Percentiles rank a stretch among this genome's conserved stretches.
Conservation (phyloP, 2,113 vertebrate genomes). For the Notiomystis cincta region DNA sequence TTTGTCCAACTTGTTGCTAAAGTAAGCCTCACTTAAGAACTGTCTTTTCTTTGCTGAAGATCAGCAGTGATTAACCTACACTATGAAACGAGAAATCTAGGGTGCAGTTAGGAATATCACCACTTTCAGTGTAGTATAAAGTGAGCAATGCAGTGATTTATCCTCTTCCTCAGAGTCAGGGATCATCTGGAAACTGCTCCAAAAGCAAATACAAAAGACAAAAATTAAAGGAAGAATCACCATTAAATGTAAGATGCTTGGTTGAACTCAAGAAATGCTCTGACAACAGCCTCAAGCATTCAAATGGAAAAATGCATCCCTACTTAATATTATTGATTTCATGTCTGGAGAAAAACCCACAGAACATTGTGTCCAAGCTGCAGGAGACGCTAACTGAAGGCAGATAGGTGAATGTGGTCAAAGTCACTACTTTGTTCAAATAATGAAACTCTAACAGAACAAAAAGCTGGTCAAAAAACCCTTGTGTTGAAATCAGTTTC, state of each 20-base stretch:
- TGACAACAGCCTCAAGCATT: background rate
- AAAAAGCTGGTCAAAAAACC: background rate
- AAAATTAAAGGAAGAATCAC: slow-evolving; percentile 3
- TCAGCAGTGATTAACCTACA: background rate
- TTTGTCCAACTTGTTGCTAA: background rate
- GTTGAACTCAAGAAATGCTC: background rate
- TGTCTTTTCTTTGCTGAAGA: background rate
- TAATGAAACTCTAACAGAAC: background rate
- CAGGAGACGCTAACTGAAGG: background rate
- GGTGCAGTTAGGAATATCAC: background rate
- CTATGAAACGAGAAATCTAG: background rate
- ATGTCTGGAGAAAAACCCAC: background rate
- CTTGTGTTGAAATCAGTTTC: background rate
- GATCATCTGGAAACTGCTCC: background rate
- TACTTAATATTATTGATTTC: slow-evolving; percentile 38
- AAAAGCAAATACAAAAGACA: background rate
- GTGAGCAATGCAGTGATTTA: background rate
- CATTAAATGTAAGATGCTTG: background rate
- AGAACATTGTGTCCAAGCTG: background rate
- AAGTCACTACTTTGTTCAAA: background rate
- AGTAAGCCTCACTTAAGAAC: background rate
- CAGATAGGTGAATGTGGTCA: background rate
- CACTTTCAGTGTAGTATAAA: background rate
- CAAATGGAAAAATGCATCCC: slow-evolving; percentile 15
- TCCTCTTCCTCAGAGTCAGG: background rate